Conservation (phyloP, 1,140 invertebrate genomes). For the Oryctes rhinoceros region DNA sequence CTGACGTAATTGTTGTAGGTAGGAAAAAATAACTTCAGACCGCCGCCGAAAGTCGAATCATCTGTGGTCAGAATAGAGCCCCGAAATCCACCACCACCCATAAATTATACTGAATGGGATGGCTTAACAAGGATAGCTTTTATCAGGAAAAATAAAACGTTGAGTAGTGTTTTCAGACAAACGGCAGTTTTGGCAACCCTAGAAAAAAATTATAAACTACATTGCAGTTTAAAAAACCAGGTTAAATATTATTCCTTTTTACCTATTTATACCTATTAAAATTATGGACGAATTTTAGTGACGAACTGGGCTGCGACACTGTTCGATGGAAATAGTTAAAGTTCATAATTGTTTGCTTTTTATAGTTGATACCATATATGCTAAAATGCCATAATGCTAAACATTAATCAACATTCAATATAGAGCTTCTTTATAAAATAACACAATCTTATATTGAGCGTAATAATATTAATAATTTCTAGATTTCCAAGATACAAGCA, state of each 20-base stretch:
- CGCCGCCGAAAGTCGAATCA: constrained; percentile 98
- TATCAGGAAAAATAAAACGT: constrained; percentile 91
- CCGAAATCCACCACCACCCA: constrained; percentile 92
- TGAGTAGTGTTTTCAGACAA: constrained; percentile 80
- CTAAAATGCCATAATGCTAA: no score
- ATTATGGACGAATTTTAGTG: no score
- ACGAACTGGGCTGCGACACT: no score
- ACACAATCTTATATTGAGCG: no score
- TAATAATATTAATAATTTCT: no score
- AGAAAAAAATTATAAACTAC: constrained; percentile 91
- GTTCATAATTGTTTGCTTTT: no score
- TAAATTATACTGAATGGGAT: constrained; percentile 99
- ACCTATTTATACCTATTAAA: no score
- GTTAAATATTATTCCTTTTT: constrained; percentile 62
- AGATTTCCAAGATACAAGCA: no score
- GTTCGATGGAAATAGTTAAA: no score
- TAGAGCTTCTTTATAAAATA: no score
- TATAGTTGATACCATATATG: no score
- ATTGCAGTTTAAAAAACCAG: constrained; percentile 87
- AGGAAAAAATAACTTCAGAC: constrained; percentile 98
- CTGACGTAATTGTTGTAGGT: constrained; percentile 67
- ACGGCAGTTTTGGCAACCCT: constrained; percentile 82
- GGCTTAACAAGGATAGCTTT: constrained; percentile 94
- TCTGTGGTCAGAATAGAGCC: constrained; percentile 98
- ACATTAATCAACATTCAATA: no score